A percentile compares a stretch with the other conserved stretches of the same genome.
Conservation (phyloP, 37 sponge, comb jelly and placozoan genomes). For the Ephydatia muelleri region DNA sequence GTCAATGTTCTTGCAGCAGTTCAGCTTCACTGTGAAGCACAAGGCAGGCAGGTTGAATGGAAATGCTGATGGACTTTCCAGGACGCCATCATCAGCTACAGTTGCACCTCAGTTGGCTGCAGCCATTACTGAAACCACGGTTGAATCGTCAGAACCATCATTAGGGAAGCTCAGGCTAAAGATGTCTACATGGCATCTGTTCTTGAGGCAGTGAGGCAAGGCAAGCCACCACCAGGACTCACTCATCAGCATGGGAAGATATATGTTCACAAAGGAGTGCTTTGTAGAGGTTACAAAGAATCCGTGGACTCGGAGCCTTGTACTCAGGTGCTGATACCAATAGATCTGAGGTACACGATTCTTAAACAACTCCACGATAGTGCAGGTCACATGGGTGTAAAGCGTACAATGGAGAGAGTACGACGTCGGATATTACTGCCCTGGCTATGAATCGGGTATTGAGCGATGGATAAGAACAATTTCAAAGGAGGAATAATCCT, state of each 20-base stretch:
- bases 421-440: slow-evolving; percentile 22
- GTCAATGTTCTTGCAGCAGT: slow-evolving; percentile 34
- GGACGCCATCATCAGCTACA: background rate
- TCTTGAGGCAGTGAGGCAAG: too few relatives aligned
- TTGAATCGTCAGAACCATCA: background rate
- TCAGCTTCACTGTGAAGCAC: slow-evolving; percentile 20
- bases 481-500: slow-evolving; percentile 29
- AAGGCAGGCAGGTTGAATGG: slow-evolving; percentile 22
- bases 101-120: background rate
- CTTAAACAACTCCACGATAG: slow-evolving; percentile 12
- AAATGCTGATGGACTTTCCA: slow-evolving; percentile 31
- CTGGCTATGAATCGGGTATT: slow-evolving; percentile 8
- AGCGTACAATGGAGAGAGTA: slow-evolving; percentile 9
- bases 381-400: slow-evolving; percentile 19
- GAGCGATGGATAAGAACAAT: slow-evolving; percentile 5
- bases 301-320: background rate
- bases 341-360: background rate
- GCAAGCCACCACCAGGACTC: too few relatives aligned
- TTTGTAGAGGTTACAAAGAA: background rate
- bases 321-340: slow-evolving; percentile 11
- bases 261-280: background rate
- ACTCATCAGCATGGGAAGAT: background rate
- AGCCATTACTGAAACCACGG: background rate
- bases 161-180: background rate
- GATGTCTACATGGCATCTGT: background rate